Conservation (phyloP, 1,140 invertebrate genomes). For the Drosophila sp. region DNA sequence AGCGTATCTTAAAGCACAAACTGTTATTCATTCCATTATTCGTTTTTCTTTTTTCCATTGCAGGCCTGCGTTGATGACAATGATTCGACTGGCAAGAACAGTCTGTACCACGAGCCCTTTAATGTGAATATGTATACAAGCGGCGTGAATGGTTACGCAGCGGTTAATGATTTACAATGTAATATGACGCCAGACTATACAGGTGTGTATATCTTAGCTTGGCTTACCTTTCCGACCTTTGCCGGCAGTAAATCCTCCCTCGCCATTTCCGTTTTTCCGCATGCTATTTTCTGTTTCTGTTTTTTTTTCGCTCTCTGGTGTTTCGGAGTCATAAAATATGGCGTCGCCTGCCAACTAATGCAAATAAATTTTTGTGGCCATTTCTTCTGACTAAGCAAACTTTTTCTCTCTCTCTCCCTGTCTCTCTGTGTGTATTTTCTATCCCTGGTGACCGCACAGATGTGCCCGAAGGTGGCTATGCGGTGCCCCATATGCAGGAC, state of each 20-base stretch:
- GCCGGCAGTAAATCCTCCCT: conserved; percentile 35
- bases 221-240: conserved; percentile 13
- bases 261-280: conserved; percentile 30
- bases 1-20: no score
- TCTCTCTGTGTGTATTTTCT: conserved; percentile 19
- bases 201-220: conserved; percentile 74
- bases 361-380: conserved; percentile 73
- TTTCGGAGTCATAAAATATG: conserved; percentile 68
- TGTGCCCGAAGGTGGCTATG: conserved; percentile 85
- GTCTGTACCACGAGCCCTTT: conserved; percentile 84
- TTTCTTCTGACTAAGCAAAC: conserved; percentile 67
- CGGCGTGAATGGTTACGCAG: conserved; percentile 82
- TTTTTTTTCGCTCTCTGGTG: conserved; percentile 27
- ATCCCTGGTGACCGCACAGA: conserved; percentile 73
- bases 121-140: conserved; percentile 84
- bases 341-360: conserved; percentile 66
- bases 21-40: not conserved
- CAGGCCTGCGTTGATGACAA: conserved; percentile 82
- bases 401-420: conserved; percentile 38
- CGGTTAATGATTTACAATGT: conserved; percentile 83
- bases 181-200: conserved; percentile 84
- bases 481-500: conserved; percentile 84
- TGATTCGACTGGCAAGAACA: conserved; percentile 83
- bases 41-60: not conserved
- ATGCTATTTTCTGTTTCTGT: conserved; percentile 21